Evolutionary conservation across 2,113 vertebrate species (phyloP), one percentile per base, ranked within the genome.

Genomic region (Alaudala cheleensis): DNA sequence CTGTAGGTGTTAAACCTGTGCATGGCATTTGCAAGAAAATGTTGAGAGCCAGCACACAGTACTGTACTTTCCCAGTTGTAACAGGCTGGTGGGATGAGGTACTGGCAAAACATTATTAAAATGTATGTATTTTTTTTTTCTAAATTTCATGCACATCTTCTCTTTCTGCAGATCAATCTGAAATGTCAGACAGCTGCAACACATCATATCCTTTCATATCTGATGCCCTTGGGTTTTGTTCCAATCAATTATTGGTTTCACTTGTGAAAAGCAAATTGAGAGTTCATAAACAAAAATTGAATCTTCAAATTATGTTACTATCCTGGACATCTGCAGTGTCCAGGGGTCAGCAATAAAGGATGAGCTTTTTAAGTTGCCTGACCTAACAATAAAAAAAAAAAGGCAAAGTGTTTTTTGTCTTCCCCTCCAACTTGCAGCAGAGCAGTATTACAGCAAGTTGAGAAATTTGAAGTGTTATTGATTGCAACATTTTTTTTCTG

Each of bases 1-100:
- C 17, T 86, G 57, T 69, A 86, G 61, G 51, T 88, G 81, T 93
- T 72, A 79, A 89, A 81, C 73, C 54, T 87, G n/a, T 72, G 69
- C 44, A 39, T 4, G 1, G n/a, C 40, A 39, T 25, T 51, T 80
- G 22, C 39, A 76, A 70, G 51, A 66, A 64, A 81, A 47, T 62
- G 37, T 31, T 73, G 54, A 78, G 5, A 86, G 37, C 26, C 60
- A 86, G 21, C 40, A 56, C 11, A 2, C 18, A 56, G 17, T 45
- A 73, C 21, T 80, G 31, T 76, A 76, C 51, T 70, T 79, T 83
- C 71, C 60, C 31, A 64, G 67, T 64, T 62, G 29, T 58, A 90
- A 65, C 19, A 77, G 20, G 37, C 14, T 61, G 25, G n/a, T 61
- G 42, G 28, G 28, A 86, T 81, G n/a, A 81, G 25, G 25, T 62